Base-by-base conservation (phyloP, 2,888 invertebrate species). In the Catocala fraxini region DNA sequence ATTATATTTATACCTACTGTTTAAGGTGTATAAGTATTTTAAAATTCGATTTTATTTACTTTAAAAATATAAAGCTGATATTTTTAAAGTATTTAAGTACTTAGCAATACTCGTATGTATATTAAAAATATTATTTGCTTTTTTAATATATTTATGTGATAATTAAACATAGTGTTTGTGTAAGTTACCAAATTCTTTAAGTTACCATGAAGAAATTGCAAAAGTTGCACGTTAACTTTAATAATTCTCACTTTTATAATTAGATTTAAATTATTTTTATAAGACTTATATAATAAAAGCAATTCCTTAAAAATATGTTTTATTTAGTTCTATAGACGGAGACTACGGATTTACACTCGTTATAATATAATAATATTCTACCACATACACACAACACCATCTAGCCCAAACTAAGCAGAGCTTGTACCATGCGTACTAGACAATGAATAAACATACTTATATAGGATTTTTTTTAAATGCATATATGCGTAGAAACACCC, bases 201-300 rank as follows among this genome's bases (percentile, higher is more conserved):
- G 75, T 75, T 66, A 75, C 69, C 74, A 54, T 53, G 43, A 70
- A 60, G 68, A 68, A 65, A 73, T 73, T 70, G 52, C 47, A 41
- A 35, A 47, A 33, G 52, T 7, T 6, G 13, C 45, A n/a, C 9
- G 11, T 35, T 35, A 52, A 43, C 33, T 54, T 25, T 25, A 25
- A 25, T 45, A 48, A 58, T 64, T 56, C 25, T 49, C 56, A 59
- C 45, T 59, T 57, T 63, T 63, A 62, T 62, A 62, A 25, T 52
- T 55, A 33, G 42, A 35, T 48, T n/a, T 6, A 11, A 35, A 42
- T 43, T 57, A 43, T 39, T 56, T 61, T 65, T 75, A 11, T 68
- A 75, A 61, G 52, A 68, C 10, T 39, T 51, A 52, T 45, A 59
- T 33, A 65, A 59, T 68, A 59, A 74, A 63, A 48, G 78, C 75